Conservation (phyloP, 1,140 invertebrate genomes). For the Xylocopa sonorina region DNA sequence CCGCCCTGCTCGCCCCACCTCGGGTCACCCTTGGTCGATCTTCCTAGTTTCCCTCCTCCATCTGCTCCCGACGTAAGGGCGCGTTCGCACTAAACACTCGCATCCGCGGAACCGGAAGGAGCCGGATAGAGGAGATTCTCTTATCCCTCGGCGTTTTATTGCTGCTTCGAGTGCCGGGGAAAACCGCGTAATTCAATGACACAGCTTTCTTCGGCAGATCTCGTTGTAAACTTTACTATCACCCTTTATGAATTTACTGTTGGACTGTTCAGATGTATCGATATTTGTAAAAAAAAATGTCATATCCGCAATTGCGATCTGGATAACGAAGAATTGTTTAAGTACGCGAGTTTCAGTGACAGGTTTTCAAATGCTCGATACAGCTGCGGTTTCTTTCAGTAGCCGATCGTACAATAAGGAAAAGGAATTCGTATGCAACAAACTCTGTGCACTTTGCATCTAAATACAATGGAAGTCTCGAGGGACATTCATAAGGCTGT, state of each 20-base stretch:
- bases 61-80: conserved; percentile 60
- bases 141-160: conserved; percentile 59
- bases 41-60: conserved; percentile 56
- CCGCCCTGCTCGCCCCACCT: neutral
- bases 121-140: conserved; percentile 42
- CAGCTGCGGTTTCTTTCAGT: neutral
- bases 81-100: conserved; percentile 62
- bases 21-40: conserved; percentile 36
- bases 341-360: neutral
- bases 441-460: neutral
- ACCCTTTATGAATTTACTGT: neutral
- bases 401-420: neutral
- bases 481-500: conserved; percentile 13
- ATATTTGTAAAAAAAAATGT: no score
- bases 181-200: conserved; percentile 57
- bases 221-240: conserved; percentile 18
- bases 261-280: no score
- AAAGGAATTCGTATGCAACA: neutral
- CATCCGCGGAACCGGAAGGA: conserved; percentile 44
- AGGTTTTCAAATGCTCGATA: neutral
- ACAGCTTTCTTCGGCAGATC: neutral
- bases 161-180: conserved; percentile 33
- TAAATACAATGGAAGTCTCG: conserved; percentile 17
- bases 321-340: no score
- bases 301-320: no score